phyloP scores from a whole-genome alignment of 2,888 invertebrate species.

The Melanargia galathea region DNA sequence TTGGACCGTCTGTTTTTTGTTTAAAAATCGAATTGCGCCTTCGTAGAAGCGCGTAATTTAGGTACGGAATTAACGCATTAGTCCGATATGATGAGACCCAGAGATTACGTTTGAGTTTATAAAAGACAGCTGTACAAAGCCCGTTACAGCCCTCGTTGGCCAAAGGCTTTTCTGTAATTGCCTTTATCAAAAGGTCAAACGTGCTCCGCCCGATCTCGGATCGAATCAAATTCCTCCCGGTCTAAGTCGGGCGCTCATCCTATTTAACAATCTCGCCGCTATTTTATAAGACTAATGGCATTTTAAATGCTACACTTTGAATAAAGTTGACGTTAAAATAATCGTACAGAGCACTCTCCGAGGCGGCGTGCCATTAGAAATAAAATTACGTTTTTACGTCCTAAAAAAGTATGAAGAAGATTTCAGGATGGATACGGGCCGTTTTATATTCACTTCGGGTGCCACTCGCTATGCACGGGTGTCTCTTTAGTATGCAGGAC shows the following conservation, averaged over 20 bases:
- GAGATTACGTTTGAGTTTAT: constrained; percentile 35
- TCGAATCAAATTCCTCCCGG: constrained; percentile 42
- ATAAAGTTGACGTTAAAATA: constrained; percentile 36
- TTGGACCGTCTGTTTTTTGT: constrained; percentile 62
- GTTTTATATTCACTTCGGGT: constrained; percentile 76
- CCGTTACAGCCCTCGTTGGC: constrained; percentile 41
- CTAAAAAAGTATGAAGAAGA: constrained; percentile 61
- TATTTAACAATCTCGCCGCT: constrained; percentile 38
- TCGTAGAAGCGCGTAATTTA: constrained; percentile 58
- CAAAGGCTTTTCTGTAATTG: constrained; percentile 44
- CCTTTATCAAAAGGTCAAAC: constrained; percentile 46
- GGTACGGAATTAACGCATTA: constrained; percentile 39
- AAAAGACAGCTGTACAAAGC: constrained; percentile 39
- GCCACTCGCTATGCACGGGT: constrained; percentile 70
- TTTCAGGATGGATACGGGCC: constrained; percentile 61
- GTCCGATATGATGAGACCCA: constrained; percentile 33
- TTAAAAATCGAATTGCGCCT: constrained; percentile 58
- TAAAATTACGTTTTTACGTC: constrained; percentile 44
- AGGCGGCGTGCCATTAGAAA: constrained; percentile 38
- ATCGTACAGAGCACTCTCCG: constrained; percentile 30
- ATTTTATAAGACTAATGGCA: constrained; percentile 39
- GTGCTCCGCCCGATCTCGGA: constrained; percentile 44
- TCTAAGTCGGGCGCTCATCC: constrained; percentile 39
- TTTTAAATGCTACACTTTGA: constrained; percentile 32
- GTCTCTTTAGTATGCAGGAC: constrained; percentile 76